These are phyloP conservation scores for Cephus nigrinus DNA, from an alignment of 2,888 invertebrate species.

Conservation along the genomic window DNA sequence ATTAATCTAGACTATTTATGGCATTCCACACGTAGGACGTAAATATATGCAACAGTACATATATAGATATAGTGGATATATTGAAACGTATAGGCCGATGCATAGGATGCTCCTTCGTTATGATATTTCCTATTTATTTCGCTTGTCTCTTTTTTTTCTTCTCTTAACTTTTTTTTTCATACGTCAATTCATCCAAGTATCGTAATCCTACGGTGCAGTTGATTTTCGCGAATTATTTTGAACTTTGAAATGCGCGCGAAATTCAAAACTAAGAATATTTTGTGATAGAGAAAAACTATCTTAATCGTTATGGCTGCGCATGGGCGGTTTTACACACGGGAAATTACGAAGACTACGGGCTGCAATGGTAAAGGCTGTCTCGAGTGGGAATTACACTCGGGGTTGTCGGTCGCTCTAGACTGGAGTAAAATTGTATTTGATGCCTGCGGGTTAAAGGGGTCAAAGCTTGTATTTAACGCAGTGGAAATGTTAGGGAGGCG, in stretches of 20 bases:
- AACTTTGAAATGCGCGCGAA: neutral
- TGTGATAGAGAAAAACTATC: neutral
- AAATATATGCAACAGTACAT: neutral
- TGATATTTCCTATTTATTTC: neutral
- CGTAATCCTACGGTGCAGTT: no score
- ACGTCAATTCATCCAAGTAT: no score
- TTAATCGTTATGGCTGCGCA: neutral
- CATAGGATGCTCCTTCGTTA: neutral
- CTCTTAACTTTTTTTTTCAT: no score
- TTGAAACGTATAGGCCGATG: neutral
- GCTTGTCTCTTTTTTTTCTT: neutral
- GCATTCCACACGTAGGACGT: neutral
- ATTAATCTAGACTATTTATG: neutral
- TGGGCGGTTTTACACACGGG: neutral
- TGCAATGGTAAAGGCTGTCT: slow-evolving; percentile 21
- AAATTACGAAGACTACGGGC: slow-evolving; percentile 3
- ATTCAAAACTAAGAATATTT: neutral
- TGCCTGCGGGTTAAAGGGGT: neutral
- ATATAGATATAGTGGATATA: neutral
- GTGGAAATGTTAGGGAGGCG: neutral
- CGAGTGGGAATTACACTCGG: slow-evolving; percentile 34
- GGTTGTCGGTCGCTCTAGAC: neutral
- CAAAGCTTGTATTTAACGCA: neutral
- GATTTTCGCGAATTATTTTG: no score
- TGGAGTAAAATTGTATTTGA: neutral